Conservation (phyloP, 2,113 vertebrate species). For the Macquaria ambigua region DNA sequence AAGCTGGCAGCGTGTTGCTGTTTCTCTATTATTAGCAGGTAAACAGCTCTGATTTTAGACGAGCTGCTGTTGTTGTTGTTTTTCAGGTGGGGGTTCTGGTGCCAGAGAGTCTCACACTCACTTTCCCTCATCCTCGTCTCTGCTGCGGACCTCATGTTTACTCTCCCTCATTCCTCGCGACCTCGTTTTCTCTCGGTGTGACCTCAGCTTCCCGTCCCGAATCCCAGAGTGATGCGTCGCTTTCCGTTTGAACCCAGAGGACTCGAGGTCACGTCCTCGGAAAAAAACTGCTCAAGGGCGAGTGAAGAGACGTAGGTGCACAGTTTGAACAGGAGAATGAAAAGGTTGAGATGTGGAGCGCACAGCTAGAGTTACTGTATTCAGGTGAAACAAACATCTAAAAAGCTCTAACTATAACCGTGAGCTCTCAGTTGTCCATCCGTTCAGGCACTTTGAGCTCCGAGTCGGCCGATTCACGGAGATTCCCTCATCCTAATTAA, state of each 20-base stretch:
- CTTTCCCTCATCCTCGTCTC: conserved; percentile 36
- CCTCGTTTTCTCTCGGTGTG: conserved; percentile 30
- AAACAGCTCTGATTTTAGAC: conserved; percentile 72
- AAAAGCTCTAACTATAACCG: no score
- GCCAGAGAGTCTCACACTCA: conserved; percentile 66
- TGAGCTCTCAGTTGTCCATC: neutral
- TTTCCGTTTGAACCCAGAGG: neutral
- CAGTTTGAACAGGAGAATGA: neutral
- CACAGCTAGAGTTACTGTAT: no score
- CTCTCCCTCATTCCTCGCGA: conserved; percentile 31
- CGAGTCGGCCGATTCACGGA: neutral
- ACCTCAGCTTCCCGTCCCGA: conserved; percentile 60
- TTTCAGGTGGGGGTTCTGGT: conserved; percentile 53
- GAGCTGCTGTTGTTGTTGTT: conserved; percentile 42
- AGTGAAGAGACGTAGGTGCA: neutral
- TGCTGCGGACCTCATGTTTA: conserved; percentile 56
- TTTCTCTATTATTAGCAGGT: conserved; percentile 77
- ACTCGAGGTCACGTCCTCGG: neutral
- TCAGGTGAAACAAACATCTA: no score
- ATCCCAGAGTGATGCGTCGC: neutral
- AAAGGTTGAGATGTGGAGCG: no score
- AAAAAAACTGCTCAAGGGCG: neutral
- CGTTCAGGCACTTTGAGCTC: no score
- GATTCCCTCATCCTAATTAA: no score
- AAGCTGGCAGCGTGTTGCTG: conserved; percentile 40